Percentiles rank a stretch among this genome's conserved stretches.
These are phyloP conservation scores for Pteropus alecto DNA, from an alignment of 2,113 vertebrate species.

Conservation along the genomic window DNA sequence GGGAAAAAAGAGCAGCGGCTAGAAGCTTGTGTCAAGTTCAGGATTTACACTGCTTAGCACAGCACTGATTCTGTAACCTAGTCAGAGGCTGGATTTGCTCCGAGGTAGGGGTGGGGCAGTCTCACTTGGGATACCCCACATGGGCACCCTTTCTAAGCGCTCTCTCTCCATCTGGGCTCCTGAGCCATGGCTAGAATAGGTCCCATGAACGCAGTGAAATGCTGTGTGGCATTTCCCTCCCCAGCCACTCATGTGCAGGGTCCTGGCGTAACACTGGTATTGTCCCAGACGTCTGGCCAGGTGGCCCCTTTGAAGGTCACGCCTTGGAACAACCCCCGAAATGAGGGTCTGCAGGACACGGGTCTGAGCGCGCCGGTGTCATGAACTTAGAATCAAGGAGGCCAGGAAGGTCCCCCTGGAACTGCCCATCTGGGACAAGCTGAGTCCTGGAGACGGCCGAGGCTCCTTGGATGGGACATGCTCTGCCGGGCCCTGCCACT, in stretches of 20 bases:
- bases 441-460: not conserved
- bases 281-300: not conserved
- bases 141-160: not conserved
- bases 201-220: not conserved
- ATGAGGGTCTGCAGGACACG: fast-evolving
- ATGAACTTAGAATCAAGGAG: fast-evolving
- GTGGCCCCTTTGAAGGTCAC: not conserved
- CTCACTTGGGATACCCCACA: fast-evolving
- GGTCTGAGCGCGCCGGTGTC: fast-evolving
- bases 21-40: not conserved
- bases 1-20: not conserved
- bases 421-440: fast-evolving
- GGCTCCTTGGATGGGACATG: not conserved
- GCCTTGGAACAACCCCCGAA: not conserved
- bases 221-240: fast-evolving
- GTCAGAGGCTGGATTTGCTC: not conserved
- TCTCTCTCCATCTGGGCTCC: not conserved
- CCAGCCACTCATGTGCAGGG: fast-evolving
- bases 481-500: not conserved
- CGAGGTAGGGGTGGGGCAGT: not conserved
- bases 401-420: not conserved
- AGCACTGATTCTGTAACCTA: not conserved
- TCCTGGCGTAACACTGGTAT: fast-evolving
- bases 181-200: not conserved
- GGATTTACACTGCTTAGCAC: not conserved